Conservation (phyloP, 2,797 vertebrate genomes). For the Diglossa cyanea region DNA sequence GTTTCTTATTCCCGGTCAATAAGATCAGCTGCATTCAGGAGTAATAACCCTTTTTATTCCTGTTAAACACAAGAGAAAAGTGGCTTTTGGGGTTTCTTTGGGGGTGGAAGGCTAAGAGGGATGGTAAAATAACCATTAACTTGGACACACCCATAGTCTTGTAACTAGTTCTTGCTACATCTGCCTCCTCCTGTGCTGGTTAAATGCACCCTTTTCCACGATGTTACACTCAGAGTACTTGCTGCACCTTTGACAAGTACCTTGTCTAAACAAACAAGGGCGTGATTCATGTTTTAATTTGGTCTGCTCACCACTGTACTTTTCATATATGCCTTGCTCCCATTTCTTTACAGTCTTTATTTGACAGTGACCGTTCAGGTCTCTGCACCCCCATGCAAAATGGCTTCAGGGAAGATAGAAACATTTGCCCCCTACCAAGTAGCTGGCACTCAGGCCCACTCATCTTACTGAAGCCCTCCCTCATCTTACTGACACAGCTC, state of each 20-base stretch:
- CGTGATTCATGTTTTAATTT: not conserved
- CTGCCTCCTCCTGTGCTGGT: not conserved
- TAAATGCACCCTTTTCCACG: not conserved
- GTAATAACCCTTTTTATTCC: not conserved
- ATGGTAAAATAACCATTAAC: not conserved
- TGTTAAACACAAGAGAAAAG: not conserved
- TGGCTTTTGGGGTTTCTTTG: not conserved
- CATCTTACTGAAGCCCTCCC: no score
- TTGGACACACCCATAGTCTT: not conserved
- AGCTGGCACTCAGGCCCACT: not conserved
- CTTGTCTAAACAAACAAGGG: not conserved
- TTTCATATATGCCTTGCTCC: not conserved
- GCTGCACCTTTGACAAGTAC: not conserved
- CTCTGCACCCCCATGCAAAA: not conserved
- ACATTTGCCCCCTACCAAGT: not conserved
- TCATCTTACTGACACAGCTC: not conserved
- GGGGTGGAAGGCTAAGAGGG: not conserved
- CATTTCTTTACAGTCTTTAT: not conserved
- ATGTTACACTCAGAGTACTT: not conserved
- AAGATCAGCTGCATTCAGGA: not conserved
- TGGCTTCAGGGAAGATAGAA: not conserved
- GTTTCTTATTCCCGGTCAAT: not conserved
- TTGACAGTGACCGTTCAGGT: not conserved
- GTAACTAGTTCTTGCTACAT: not conserved
- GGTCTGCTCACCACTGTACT: not conserved